A percentile compares a stretch with the other conserved stretches of the same genome.
Conservation (phyloP, 2,113 vertebrate species). For the Bettongia penicillata region DNA sequence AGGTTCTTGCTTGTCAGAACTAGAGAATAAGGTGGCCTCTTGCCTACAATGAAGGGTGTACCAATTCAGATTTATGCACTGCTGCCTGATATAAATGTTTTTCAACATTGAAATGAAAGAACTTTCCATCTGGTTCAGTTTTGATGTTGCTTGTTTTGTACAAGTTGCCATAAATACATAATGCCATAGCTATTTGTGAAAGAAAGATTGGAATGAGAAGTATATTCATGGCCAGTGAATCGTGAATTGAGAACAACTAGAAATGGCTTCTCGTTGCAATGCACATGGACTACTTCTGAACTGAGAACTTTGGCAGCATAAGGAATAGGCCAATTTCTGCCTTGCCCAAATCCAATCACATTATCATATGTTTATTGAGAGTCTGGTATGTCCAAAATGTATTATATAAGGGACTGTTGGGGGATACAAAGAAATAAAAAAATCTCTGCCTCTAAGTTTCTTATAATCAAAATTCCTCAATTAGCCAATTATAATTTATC, state of each 20-base stretch:
- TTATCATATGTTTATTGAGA: not conserved
- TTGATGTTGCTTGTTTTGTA: conserved; percentile 5
- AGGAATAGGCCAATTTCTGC: not conserved
- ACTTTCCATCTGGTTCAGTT: not conserved
- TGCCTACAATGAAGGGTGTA: conserved; percentile 24
- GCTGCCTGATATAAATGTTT: conserved; percentile 36
- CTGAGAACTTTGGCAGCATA: not conserved
- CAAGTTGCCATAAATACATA: not conserved
- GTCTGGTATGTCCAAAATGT: not conserved
- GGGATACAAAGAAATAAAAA: not conserved
- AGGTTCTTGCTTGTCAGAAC: not conserved
- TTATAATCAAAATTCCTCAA: not conserved
- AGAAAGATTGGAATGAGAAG: conserved; percentile 1
- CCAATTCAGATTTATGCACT: conserved; percentile 32
- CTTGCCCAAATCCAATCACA: not conserved
- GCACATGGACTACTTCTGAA: not conserved
- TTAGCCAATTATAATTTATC: not conserved
- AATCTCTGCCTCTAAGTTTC: not conserved
- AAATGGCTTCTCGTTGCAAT: not conserved
- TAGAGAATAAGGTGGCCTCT: conserved; percentile 21
- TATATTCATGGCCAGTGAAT: conserved; percentile 13
- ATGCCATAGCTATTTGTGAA: not conserved
- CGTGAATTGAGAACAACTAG: conserved; percentile 7
- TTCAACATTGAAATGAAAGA: conserved; percentile 37
- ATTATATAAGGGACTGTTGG: not conserved